Evolutionary conservation across 2,113 vertebrate species (phyloP), one percentile per base, ranked within the genome.

Genomic region (Larimichthys polyactis): DNA sequence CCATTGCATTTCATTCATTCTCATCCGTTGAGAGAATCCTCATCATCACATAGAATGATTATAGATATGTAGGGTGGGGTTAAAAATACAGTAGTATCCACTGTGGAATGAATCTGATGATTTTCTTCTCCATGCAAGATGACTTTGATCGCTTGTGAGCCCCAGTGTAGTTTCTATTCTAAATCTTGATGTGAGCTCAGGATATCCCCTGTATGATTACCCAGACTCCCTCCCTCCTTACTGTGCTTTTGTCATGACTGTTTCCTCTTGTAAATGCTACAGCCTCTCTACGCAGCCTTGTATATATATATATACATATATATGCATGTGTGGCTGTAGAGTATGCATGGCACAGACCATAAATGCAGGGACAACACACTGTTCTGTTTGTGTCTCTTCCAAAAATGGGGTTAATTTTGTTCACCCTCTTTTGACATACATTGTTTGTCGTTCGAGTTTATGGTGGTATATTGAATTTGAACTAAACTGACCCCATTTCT

Each of bases 161-260:
- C 76, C 70, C 60, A 36, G 63, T 82, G 17, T 74, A 71, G 74
- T 78, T 22, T 71, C 32, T 68, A 17, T 20, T 74, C 71, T 32
- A 22, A 78, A n/a, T 79, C 8, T 44, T 78, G 32, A 81, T 60
- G 83, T 81, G 82, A 88, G 51, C 72, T 80, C 58, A 72, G 85
- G 40, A 49, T 81, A 82, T 66, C 70, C 62, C 78, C 78, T 83
- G 89, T 91, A 58, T 92, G 93, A 93, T 68, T 93, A 94, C 93
- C 93, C 92, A 94, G 93, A 94, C 87, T 93, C 92, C 93, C 93
- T 84, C 75, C 85, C 80, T 88, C 48, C 71, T 81, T 24, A 40
- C 63, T 79, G 54, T 64, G 86, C 83, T 75, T 75, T 59, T 69
- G 20, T 68, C 79, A 43, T 84, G 73, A 74, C 46, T 49, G 52